Evolutionary conservation across 2,888 invertebrate genomes (phyloP).

Genomic region (Epirrhoe alternata): DNA sequence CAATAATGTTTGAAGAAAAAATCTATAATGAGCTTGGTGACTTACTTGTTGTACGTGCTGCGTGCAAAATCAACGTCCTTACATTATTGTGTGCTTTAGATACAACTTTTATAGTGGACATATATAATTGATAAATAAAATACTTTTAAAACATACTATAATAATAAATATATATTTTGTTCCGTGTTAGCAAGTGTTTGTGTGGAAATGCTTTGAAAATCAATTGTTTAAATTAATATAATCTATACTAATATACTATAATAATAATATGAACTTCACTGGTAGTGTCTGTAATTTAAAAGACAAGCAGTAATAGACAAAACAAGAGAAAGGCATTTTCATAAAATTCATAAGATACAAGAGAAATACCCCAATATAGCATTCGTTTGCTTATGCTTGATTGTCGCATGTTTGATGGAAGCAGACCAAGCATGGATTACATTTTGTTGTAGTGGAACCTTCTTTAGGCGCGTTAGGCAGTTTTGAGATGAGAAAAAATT

Average conservation of each 20-base stretch:
- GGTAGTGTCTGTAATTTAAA: neutral
- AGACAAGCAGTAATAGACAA: neutral
- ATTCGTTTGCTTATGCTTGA: neutral
- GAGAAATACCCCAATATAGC: neutral
- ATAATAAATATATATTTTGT: constrained; percentile 13
- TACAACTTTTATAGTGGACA: constrained; percentile 14
- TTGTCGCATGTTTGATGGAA: too few relatives aligned
- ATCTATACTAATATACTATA: neutral
- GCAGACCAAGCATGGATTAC: too few relatives aligned
- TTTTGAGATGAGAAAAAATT: too few relatives aligned
- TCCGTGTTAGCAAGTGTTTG: constrained; percentile 1
- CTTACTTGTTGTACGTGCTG: constrained; percentile 88
- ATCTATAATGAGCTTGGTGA: constrained; percentile 52
- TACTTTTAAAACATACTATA: constrained; percentile 8
- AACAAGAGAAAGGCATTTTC: neutral
- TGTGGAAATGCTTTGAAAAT: neutral
- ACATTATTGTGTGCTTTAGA: constrained; percentile 52
- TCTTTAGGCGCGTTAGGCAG: too few relatives aligned
- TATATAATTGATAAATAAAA: constrained; percentile 5
- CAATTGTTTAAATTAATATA: neutral
- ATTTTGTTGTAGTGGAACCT: too few relatives aligned
- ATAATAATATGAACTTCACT: neutral
- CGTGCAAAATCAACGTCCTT: constrained; percentile 72
- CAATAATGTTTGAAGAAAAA: too few relatives aligned
- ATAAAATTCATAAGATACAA: neutral